These are phyloP conservation scores for Molossus molossus DNA, from an alignment of 2,797 vertebrate species.

Conservation along the genomic window DNA sequence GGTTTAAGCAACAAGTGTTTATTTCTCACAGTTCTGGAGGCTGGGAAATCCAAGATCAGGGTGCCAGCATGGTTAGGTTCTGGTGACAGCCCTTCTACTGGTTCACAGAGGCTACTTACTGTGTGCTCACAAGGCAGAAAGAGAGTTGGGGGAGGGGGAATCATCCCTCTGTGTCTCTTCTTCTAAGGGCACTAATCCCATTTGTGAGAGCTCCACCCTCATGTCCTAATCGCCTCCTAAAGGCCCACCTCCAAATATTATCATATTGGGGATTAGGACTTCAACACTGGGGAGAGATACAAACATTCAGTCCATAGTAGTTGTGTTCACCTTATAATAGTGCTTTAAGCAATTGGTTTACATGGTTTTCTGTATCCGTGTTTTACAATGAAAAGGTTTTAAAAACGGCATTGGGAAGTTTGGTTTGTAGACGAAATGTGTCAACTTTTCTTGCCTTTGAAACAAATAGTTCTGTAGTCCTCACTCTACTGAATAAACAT, in stretches of 20 bases:
- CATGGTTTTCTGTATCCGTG: not conserved
- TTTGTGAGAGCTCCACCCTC: not conserved
- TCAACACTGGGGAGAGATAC: not conserved
- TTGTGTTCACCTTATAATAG: slow-evolving; percentile 15
- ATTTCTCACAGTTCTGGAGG: not conserved
- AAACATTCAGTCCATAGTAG: not conserved
- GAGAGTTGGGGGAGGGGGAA: too few relatives aligned
- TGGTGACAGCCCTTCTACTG: not conserved
- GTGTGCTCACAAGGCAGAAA: not conserved
- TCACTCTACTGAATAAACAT: not conserved
- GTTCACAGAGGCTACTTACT: not conserved
- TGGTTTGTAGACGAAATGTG: slow-evolving; percentile 29
- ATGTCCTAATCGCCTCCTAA: not conserved
- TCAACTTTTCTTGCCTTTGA: slow-evolving; percentile 5
- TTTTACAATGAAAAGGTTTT: slow-evolving; percentile 43
- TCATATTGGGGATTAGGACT: not conserved
- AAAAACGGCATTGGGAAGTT: not conserved
- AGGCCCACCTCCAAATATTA: not conserved
- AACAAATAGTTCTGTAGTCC: slow-evolving; percentile 28
- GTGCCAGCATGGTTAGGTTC: not conserved
- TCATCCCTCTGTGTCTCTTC: not conserved
- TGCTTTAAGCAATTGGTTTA: slow-evolving; percentile 23
- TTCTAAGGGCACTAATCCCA: not conserved
- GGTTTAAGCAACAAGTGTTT: not conserved
- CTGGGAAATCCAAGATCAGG: not conserved